Evolutionary conservation across 2,113 vertebrate species (phyloP).

Genomic region (Salvelinus sp.): DNA sequence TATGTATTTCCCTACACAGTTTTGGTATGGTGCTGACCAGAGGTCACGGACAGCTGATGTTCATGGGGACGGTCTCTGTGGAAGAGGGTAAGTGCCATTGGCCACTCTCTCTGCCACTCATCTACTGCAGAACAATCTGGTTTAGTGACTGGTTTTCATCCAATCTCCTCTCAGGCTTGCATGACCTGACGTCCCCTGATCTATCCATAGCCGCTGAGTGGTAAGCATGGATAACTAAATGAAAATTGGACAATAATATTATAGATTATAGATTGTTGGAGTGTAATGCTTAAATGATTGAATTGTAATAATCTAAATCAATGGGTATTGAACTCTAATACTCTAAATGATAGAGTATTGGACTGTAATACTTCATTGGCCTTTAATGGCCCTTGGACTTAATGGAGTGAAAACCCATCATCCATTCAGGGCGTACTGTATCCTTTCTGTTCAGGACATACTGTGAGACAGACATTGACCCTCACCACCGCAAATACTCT

Average conservation of each 20-base stretch:
- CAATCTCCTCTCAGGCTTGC: conserved; percentile 79
- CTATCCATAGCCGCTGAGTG: conserved; percentile 86
- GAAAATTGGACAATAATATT: too few relatives aligned
- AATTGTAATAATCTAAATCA: not conserved
- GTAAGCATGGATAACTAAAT: conserved; percentile 60
- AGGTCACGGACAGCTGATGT: conserved; percentile 83
- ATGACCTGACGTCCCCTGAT: conserved; percentile 91
- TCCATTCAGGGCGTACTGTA: too few relatives aligned
- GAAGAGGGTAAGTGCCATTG: conserved; percentile 83
- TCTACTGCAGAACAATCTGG: not conserved
- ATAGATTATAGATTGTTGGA: too few relatives aligned
- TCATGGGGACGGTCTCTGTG: conserved; percentile 88
- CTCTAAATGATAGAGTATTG: not conserved
- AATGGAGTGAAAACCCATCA: not conserved
- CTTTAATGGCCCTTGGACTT: too few relatives aligned
- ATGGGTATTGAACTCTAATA: not conserved
- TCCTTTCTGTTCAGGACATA: conserved; percentile 82
- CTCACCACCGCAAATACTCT: conserved; percentile 84
- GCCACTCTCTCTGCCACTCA: not conserved
- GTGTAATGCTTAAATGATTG: not conserved
- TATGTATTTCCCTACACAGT: conserved; percentile 62
- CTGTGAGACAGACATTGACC: conserved; percentile 92
- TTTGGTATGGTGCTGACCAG: conserved; percentile 87
- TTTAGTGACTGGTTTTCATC: not conserved
- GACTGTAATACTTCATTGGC: not conserved